Conservation (phyloP, 64 coral and sea anemone genomes). For the Astreopora myriophthalma region DNA sequence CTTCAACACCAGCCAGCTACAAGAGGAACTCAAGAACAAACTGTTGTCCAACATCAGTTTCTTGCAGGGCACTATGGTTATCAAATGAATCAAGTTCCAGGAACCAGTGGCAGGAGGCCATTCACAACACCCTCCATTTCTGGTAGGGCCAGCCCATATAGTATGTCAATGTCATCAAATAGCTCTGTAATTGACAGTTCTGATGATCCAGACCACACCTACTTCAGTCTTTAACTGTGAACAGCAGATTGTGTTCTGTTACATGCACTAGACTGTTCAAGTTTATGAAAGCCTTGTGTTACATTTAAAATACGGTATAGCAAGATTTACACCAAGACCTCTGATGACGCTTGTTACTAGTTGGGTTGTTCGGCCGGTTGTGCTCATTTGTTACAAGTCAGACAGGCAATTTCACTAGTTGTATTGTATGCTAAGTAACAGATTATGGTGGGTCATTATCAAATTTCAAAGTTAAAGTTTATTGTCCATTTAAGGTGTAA, state of each 20-base stretch:
- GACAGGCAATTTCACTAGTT: too few relatives aligned
- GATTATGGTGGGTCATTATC: too few relatives aligned
- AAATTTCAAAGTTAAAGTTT: too few relatives aligned
- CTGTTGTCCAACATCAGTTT: not conserved
- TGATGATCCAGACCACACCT: too few relatives aligned
- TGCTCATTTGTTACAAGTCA: too few relatives aligned
- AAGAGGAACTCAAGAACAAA: not conserved
- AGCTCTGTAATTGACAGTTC: not conserved
- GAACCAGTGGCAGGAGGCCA: not conserved
- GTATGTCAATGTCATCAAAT: not conserved
- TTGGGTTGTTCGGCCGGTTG: not conserved
- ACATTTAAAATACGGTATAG: too few relatives aligned
- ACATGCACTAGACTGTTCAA: not conserved
- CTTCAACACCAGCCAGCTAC: conserved; percentile 4
- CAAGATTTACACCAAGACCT: not conserved
- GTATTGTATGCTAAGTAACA: too few relatives aligned
- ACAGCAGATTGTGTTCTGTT: too few relatives aligned
- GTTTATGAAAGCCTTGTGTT: not conserved
- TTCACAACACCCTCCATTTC: not conserved
- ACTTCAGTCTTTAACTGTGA: too few relatives aligned
- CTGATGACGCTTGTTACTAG: not conserved
- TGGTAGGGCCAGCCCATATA: not conserved
- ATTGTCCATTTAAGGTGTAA: too few relatives aligned
- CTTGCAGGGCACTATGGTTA: not conserved
- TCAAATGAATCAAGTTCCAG: too few relatives aligned